Percentiles rank a stretch among this genome's conserved stretches.
phyloP scores from a whole-genome alignment of 2,888 invertebrate species.

The Mayetiola destructor region DNA sequence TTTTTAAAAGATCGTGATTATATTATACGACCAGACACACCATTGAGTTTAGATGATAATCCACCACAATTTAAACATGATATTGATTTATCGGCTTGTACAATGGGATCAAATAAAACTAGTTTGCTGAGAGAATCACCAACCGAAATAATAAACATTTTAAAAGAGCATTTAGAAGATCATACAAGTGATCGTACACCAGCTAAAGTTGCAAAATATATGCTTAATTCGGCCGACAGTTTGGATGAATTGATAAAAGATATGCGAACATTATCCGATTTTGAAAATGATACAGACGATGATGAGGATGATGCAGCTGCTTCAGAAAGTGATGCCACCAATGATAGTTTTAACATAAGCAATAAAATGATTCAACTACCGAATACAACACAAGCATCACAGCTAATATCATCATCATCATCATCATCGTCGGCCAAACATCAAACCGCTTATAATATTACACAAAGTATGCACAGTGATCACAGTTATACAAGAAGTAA shows the following conservation, averaged over 20 bases:
- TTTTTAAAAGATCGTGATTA: conserved; percentile 24
- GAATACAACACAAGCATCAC: neutral
- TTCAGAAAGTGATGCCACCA: conserved; percentile 12
- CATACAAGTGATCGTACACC: neutral
- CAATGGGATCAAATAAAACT: conserved; percentile 33
- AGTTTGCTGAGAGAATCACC: conserved; percentile 4
- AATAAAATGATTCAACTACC: neutral
- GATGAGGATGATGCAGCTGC: conserved; percentile 16
- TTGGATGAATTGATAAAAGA: conserved; percentile 11
- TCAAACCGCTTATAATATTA: conserved; percentile 19
- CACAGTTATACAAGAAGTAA: conserved; percentile 57
- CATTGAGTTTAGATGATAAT: conserved; percentile 29
- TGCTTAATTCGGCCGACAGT: neutral
- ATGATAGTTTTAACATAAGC: neutral
- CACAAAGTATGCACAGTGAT: conserved; percentile 33
- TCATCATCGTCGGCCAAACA: conserved; percentile 18
- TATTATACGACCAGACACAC: conserved; percentile 27
- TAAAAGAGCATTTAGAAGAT: conserved; percentile 25
- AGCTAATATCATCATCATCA: neutral
- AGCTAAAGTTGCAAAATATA: neutral
- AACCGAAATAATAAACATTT: conserved; percentile 24
- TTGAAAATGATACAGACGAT: conserved; percentile 15
- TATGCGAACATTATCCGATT: conserved; percentile 13
- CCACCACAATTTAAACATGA: conserved; percentile 29
- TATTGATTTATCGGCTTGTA: conserved; percentile 32